Percentiles rank a stretch among this genome's conserved stretches.
phyloP scores from a whole-genome alignment of 2,888 invertebrate species.

The Phoronis australis region DNA sequence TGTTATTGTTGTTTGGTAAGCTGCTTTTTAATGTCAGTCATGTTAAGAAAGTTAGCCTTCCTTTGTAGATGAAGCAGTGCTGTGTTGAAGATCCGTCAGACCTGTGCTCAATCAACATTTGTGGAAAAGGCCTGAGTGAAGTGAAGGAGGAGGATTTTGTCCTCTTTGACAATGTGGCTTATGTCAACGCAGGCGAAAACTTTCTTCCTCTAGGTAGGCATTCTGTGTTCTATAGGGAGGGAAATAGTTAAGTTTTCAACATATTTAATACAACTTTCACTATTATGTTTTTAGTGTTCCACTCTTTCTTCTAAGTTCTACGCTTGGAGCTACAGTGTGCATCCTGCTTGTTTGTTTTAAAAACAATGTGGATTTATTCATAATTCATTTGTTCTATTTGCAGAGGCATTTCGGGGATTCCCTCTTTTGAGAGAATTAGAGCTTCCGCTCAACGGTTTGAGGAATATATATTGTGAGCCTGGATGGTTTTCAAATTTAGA shows the following conservation, averaged over 20 bases:
- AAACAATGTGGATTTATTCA: too few relatives aligned
- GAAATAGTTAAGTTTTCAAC: too few relatives aligned
- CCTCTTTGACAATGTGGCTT: constrained; percentile 51
- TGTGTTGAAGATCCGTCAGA: constrained; percentile 50
- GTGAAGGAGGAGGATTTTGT: constrained; percentile 46
- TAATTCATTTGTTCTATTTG: constrained; percentile 9
- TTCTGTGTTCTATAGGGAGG: too few relatives aligned
- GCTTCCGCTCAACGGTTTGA: constrained; percentile 46
- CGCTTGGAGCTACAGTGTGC: too few relatives aligned
- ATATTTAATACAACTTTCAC: too few relatives aligned
- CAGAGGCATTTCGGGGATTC: constrained; percentile 45
- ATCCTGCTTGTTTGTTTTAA: too few relatives aligned
- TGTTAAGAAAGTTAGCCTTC: too few relatives aligned
- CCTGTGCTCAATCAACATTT: constrained; percentile 46
- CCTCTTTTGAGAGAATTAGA: constrained; percentile 44
- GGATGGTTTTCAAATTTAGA: not conserved
- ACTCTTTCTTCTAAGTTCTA: too few relatives aligned
- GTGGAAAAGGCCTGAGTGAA: constrained; percentile 39
- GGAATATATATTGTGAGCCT: constrained; percentile 19
- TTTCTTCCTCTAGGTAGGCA: constrained; percentile 43
- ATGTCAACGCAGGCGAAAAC: constrained; percentile 51
- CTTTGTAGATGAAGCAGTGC: constrained; percentile 47
- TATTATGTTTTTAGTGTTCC: too few relatives aligned
- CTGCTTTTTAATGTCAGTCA: too few relatives aligned
- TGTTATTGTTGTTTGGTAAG: too few relatives aligned